phyloP scores from a whole-genome alignment of 2,888 invertebrate genomes.

The Empis stercorea region DNA sequence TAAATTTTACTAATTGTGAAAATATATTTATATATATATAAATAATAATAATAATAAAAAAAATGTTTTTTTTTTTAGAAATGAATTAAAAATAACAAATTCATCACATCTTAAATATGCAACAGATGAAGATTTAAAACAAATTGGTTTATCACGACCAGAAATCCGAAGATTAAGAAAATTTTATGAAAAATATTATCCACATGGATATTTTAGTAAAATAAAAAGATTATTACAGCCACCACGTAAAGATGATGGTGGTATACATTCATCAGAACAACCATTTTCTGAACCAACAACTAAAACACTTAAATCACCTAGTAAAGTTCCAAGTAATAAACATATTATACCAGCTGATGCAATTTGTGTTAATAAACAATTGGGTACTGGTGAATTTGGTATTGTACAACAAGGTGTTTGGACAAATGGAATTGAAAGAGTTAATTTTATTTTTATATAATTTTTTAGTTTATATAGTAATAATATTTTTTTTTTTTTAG shows the following conservation, averaged over 20 bases:
- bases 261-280: slow-evolving; percentile 31
- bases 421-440: slow-evolving; percentile 87
- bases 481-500: slow-evolving; percentile 39
- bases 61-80: slow-evolving; percentile 51
- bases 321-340: slow-evolving; percentile 47
- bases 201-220: slow-evolving; percentile 84
- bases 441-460: slow-evolving; percentile 32
- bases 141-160: slow-evolving; percentile 87
- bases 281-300: slow-evolving; percentile 66
- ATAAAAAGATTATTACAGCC: slow-evolving; percentile 68
- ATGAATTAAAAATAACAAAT: slow-evolving; percentile 78
- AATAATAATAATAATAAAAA: too few relatives aligned
- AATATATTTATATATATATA: too few relatives aligned
- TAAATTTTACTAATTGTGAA: too few relatives aligned
- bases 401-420: slow-evolving; percentile 96
- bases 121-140: slow-evolving; percentile 77
- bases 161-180: slow-evolving; percentile 91
- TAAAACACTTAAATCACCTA: slow-evolving; percentile 35
- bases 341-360: slow-evolving; percentile 84
- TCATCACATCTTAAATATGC: slow-evolving; percentile 88
- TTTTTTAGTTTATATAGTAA: not conserved
- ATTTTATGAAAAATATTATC: slow-evolving; percentile 85
- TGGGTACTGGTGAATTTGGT: slow-evolving; percentile 96
- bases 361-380: slow-evolving; percentile 84
- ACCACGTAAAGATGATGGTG: slow-evolving; percentile 28